Evolutionary conservation across 2,888 invertebrate genomes (phyloP).

Genomic region (Salticus scenicus): DNA sequence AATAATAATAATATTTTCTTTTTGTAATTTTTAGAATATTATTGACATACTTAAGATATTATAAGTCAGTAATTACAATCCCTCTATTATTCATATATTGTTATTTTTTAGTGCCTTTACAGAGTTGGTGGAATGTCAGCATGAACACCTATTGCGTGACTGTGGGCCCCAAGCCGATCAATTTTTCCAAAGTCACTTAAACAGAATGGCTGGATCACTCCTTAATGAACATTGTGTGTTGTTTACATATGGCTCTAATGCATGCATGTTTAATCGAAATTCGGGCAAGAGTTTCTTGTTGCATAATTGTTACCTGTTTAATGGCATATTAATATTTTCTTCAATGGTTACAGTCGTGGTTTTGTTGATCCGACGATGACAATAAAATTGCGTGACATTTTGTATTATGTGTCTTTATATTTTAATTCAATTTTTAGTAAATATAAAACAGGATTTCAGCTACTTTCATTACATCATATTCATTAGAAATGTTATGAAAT

Average conservation of each 20-base stretch:
- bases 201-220: constrained; percentile 68
- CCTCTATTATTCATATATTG: no score
- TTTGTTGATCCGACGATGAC: constrained; percentile 42
- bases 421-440: no score
- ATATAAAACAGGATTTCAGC: no score
- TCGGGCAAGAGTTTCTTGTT: not conserved
- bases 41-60: no score
- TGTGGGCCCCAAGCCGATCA: constrained; percentile 66
- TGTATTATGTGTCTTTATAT: no score
- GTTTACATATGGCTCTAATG: constrained; percentile 69
- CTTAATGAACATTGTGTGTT: constrained; percentile 70
- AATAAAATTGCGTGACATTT: constrained; percentile 40
- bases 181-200: constrained; percentile 68
- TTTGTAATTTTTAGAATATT: no score
- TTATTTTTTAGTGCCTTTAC: constrained; percentile 62
- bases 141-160: constrained; percentile 57
- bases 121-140: constrained; percentile 69
- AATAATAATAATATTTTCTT: no score
- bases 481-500: no score
- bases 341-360: not conserved
- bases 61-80: no score
- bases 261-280: constrained; percentile 53
- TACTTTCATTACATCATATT: no score
- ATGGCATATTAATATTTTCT: not conserved
- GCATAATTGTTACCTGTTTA: not conserved